These are phyloP conservation scores for Takifugu bimaculatus DNA, from an alignment of 2,113 vertebrate species.

Conservation along the genomic window DNA sequence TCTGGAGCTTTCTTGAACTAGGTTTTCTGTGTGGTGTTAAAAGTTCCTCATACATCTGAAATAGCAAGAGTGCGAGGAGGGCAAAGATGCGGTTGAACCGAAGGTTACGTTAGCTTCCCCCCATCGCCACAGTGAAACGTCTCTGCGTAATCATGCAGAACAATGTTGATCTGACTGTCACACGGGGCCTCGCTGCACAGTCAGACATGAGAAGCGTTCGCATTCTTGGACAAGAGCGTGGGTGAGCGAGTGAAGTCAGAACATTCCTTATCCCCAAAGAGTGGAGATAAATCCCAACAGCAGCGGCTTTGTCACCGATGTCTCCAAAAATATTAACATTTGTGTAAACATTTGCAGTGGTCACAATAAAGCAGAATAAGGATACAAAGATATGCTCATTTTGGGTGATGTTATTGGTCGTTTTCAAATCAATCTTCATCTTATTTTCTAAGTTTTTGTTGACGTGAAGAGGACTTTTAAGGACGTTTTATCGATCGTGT, in stretches of 20 bases:
- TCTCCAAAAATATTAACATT: background rate
- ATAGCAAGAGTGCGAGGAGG: conserved; percentile 1
- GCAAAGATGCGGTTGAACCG: conserved; percentile 44
- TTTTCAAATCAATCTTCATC: background rate
- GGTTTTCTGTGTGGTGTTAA: background rate
- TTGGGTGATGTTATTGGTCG: background rate
- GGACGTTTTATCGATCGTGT: too few species aligned
- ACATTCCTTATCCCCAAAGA: conserved; percentile 42
- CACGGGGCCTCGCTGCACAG: conserved; percentile 49
- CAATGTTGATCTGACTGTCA: conserved; percentile 51
- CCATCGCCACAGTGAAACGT: conserved; percentile 23
- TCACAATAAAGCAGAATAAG: background rate
- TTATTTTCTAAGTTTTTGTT: background rate
- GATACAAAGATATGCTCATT: background rate
- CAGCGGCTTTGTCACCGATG: conserved; percentile 36
- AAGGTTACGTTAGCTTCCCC: conserved; percentile 57
- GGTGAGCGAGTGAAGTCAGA: conserved; percentile 67
- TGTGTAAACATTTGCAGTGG: background rate
- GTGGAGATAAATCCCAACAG: conserved; percentile 29
- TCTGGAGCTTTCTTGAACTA: background rate
- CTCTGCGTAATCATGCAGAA: conserved; percentile 54
- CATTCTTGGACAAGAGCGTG: conserved; percentile 64
- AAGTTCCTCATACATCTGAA: background rate
- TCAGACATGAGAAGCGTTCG: conserved; percentile 39
- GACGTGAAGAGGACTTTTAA: background rate